Evolutionary conservation across 2,797 vertebrate genomes (phyloP), one percentile per base, ranked within the genome.

Genomic region (Australoheros facetus): DNA sequence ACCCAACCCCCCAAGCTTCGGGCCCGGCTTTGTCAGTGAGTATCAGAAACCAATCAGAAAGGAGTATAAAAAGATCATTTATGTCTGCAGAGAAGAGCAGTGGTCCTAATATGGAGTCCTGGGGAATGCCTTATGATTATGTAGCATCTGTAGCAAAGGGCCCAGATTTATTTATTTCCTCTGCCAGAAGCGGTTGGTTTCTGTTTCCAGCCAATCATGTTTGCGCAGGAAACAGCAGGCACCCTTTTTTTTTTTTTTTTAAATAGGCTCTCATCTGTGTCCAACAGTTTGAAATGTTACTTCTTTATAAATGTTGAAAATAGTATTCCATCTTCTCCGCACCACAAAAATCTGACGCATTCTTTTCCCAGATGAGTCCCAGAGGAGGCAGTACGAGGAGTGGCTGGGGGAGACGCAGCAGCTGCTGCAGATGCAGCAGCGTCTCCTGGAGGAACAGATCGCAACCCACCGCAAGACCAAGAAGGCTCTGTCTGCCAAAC

Each of bases 381-480:
- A 99, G 81, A 96, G 95, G 74, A 96, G 96, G 53, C 97, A 98
- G 81, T 99, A 99, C 0, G 98, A 99, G 86, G 98, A 98, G 64
- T 99, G 98, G 98, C 93, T 99, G 16, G 97, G 97, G 48, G 97
- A 99, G 69, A 99, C 98, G 0, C 98, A 99, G 69, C 97, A 96
- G 14, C 97, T 99, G 37, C 97, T 99, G 78, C 97, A 98, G 87
- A 99, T 99, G 96, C 98, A 99, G 32, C 98, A 99, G 93, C 97
- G 97, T 80, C 98, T 97, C 88, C 96, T 99, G 32, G 98, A 99
- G 90, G 98, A 99, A 2, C 97, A 99, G 91, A 98, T 99, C 9
- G 95, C 97, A 4, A 94, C 96, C 0, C 97, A 99, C 88, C 96
- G 98, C 55, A 99, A 99, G 91, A 97, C 97, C 28, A 99, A 98